Conservation (phyloP, 2,113 vertebrate genomes). For the Helogale parvula region DNA sequence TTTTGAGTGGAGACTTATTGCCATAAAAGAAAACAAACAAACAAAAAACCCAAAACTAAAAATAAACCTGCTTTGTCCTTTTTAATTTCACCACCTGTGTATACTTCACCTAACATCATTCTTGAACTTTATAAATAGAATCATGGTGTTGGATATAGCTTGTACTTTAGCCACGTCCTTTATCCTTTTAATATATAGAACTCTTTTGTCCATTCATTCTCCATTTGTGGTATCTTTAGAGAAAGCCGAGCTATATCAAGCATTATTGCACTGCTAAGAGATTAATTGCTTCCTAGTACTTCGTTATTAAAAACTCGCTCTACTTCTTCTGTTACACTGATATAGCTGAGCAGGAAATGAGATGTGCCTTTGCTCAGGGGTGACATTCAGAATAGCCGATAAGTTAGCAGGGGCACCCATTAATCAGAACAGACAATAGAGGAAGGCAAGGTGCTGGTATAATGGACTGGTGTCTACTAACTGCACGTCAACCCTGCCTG, state of each 20-base stretch:
- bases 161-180: neutral
- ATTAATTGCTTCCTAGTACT: slow-evolving; percentile 4
- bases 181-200: neutral
- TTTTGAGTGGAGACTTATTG: neutral
- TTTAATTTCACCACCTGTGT: neutral
- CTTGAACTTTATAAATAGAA: neutral
- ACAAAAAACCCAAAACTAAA: neutral
- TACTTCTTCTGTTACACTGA: slow-evolving; percentile 29
- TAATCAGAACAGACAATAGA: neutral
- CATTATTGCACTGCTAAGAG: neutral
- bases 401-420: neutral
- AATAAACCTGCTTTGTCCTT: neutral
- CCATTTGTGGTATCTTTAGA: neutral
- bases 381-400: slow-evolving; percentile 13
- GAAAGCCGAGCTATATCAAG: neutral
- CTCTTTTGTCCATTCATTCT: neutral
- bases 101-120: neutral
- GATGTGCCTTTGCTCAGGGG: neutral
- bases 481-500: neutral
- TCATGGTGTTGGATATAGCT: neutral
- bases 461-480: neutral
- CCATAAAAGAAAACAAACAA: neutral
- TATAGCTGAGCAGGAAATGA: slow-evolving; percentile 43
- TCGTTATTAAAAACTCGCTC: slow-evolving; percentile 44
- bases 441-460: neutral